Evolutionary conservation across 2,888 invertebrate species (phyloP).

Genomic region (Euplexia lucipara): DNA sequence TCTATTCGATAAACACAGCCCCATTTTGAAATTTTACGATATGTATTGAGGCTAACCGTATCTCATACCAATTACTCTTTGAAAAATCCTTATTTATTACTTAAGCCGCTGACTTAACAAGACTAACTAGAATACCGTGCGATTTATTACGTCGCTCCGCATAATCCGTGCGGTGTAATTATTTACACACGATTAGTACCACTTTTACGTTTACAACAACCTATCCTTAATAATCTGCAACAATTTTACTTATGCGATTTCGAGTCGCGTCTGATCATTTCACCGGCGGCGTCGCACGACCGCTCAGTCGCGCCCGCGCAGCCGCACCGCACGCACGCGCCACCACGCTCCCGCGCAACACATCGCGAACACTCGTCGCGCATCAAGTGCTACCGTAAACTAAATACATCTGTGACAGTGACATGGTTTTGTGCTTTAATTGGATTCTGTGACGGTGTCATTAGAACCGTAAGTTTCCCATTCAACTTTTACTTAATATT

Average conservation of each 20-base stretch:
- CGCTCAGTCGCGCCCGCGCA: conserved; percentile 64
- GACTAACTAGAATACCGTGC: conserved; percentile 55
- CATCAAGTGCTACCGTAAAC: conserved; percentile 73
- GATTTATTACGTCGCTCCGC: conserved; percentile 62
- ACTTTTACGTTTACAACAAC: conserved; percentile 73
- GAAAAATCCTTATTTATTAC: conserved; percentile 59
- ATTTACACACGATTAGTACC: conserved; percentile 66
- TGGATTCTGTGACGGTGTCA: conserved; percentile 84
- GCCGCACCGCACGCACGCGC: conserved; percentile 70
- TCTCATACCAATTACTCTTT: conserved; percentile 50
- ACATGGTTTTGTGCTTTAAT: conserved; percentile 88
- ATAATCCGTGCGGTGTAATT: conserved; percentile 61
- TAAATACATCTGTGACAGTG: conserved; percentile 85
- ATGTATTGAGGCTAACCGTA: conserved; percentile 53
- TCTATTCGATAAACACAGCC: conserved; percentile 27
- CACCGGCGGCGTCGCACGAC: conserved; percentile 67
- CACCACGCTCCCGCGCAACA: conserved; percentile 59
- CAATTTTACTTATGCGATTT: conserved; percentile 75
- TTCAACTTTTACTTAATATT: conserved; percentile 60
- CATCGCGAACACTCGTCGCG: conserved; percentile 71
- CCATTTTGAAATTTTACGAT: conserved; percentile 33
- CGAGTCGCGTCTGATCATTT: conserved; percentile 74
- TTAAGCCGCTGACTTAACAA: conserved; percentile 54
- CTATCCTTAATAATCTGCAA: conserved; percentile 71
- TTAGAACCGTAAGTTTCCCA: conserved; percentile 81